Evolutionary conservation across 2,113 vertebrate species (phyloP).

Genomic region (Capreolus pygargus): DNA sequence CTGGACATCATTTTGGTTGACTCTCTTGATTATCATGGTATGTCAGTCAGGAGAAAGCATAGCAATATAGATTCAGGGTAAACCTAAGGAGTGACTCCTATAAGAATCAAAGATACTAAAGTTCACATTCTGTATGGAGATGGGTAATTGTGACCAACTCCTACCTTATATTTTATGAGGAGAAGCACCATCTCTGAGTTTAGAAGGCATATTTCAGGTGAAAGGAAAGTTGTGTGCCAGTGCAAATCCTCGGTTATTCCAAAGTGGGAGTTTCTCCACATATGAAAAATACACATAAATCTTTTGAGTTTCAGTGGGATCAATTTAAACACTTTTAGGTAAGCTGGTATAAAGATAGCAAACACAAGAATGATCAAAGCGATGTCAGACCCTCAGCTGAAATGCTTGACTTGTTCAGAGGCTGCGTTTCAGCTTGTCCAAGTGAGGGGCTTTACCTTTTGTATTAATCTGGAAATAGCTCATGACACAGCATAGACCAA

Average conservation of each 20-base stretch:
- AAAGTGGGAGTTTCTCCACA: background rate
- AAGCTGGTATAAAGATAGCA: background rate
- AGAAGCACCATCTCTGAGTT: background rate
- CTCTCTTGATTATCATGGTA: background rate
- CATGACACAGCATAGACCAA: background rate
- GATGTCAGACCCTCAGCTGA: background rate
- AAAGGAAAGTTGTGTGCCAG: background rate
- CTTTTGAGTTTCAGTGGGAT: background rate
- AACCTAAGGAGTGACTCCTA: background rate
- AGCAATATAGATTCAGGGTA: background rate
- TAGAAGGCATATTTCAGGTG: background rate
- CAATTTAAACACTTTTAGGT: background rate
- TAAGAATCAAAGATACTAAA: background rate
- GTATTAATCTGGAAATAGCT: background rate
- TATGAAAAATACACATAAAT: background rate
- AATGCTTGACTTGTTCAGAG: background rate
- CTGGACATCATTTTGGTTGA: background rate
- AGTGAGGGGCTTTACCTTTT: background rate
- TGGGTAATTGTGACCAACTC: background rate
- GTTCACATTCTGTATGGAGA: background rate
- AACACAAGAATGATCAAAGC: background rate
- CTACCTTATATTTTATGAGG: background rate
- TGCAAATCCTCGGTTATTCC: background rate
- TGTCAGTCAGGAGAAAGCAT: background rate
- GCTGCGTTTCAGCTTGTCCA: background rate